A percentile compares a stretch with the other conserved stretches of the same genome.
Evolutionary conservation across 2,113 vertebrate genomes (phyloP).

Genomic region (Redunca redunca): DNA sequence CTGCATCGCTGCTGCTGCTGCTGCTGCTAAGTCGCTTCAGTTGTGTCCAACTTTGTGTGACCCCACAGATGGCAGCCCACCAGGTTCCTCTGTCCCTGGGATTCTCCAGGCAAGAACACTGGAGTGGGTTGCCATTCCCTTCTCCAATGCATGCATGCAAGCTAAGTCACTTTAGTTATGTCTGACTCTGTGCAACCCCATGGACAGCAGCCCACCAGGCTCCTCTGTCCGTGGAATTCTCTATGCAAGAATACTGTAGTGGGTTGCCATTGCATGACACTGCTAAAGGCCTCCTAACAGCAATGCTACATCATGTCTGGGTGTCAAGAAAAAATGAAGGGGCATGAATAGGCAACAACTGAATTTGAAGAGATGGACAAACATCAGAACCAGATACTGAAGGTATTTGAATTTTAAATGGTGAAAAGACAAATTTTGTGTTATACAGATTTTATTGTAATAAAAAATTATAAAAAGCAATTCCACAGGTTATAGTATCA

Average conservation of each 20-base stretch:
- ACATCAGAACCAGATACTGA: background rate
- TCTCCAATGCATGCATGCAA: background rate
- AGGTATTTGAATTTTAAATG: background rate
- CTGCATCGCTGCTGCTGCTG: background rate
- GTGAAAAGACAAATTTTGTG: background rate
- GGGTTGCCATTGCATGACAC: background rate
- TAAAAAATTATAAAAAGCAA: background rate
- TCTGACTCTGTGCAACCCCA: background rate
- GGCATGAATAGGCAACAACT: background rate
- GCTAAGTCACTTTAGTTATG: background rate
- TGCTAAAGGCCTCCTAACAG: background rate
- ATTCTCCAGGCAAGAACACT: background rate
- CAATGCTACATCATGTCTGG: background rate
- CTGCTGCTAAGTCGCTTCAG: background rate
- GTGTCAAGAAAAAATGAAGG: background rate
- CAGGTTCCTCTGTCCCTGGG: background rate
- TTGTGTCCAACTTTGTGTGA: background rate
- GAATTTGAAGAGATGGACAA: background rate
- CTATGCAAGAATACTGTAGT: background rate
- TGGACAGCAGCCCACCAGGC: background rate
- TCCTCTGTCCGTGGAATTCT: fast-evolving
- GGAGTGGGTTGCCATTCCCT: background rate
- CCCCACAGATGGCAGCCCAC: background rate
- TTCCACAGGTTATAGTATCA: background rate
- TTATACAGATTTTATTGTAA: background rate